Conservation (phyloP, 2,113 vertebrate genomes). For the Gallinago paraguaiae region DNA sequence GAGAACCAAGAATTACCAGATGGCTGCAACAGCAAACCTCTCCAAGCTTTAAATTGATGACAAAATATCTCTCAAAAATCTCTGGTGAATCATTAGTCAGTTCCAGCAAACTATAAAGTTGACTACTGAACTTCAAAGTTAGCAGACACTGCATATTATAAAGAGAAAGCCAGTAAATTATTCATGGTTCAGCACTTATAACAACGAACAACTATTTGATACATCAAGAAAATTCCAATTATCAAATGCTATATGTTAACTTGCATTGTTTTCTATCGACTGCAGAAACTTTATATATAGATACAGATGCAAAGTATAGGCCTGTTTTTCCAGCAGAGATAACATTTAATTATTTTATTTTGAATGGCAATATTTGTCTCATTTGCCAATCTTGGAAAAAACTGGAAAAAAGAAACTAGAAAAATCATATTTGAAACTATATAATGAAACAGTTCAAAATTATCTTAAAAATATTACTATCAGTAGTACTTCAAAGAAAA, state of each 20-base stretch:
- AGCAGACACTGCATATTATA: not conserved
- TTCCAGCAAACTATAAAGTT: constrained; percentile 14
- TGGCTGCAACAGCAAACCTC: constrained; percentile 28
- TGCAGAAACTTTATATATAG: not conserved
- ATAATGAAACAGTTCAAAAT: not conserved
- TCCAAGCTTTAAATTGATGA: constrained; percentile 32
- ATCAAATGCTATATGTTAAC: not conserved
- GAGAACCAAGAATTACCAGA: constrained; percentile 57
- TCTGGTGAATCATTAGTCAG: constrained; percentile 53
- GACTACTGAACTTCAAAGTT: constrained; percentile 46
- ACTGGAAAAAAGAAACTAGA: not conserved
- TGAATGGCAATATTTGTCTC: not conserved
- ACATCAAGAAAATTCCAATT: constrained; percentile 4
- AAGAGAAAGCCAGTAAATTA: constrained; percentile 33
- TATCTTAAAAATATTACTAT: not conserved
- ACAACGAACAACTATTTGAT: not conserved
- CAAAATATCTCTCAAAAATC: constrained; percentile 37
- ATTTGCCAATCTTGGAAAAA: not conserved
- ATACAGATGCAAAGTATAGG: not conserved
- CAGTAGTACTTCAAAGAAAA: not conserved
- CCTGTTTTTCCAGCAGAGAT: not conserved
- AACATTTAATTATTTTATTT: not conserved
- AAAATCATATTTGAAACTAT: not conserved
- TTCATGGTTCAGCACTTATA: not conserved
- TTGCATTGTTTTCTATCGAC: not conserved